Conservation (phyloP, 2,113 vertebrate species). For the Electrona antarctica region DNA sequence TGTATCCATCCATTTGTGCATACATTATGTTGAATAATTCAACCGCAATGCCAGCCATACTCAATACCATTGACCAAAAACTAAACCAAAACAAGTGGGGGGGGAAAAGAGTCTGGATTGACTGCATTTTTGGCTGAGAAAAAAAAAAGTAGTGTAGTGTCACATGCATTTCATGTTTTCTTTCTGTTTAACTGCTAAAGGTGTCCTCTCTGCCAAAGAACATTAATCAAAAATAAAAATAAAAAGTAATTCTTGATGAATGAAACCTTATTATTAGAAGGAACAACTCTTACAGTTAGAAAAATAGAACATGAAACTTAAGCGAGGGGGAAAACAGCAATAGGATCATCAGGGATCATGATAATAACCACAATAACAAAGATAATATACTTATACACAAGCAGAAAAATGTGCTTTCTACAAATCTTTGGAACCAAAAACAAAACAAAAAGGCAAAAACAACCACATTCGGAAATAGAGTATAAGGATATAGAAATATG, state of each 20-base stretch:
- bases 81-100: slow-evolving; percentile 17
- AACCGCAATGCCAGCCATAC: slow-evolving; percentile 40
- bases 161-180: slow-evolving; percentile 44
- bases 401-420: slow-evolving; percentile 78
- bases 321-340: slow-evolving; percentile 62
- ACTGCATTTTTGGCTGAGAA: slow-evolving; percentile 26
- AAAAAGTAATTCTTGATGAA: neutral
- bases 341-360: slow-evolving; percentile 60
- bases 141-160: slow-evolving; percentile 39
- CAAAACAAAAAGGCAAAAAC: slow-evolving; percentile 57
- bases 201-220: slow-evolving; percentile 25
- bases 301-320: slow-evolving; percentile 34
- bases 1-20: slow-evolving; percentile 34
- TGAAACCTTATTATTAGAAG: slow-evolving; percentile 48
- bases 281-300: slow-evolving; percentile 46
- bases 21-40: slow-evolving; percentile 38
- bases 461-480: slow-evolving; percentile 72
- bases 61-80: slow-evolving; percentile 32
- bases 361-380: slow-evolving; percentile 66
- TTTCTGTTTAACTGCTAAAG: slow-evolving; percentile 12
- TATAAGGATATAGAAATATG: slow-evolving; percentile 76
- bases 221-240: slow-evolving; percentile 24
- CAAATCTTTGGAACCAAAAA: slow-evolving; percentile 80
- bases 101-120: neutral
- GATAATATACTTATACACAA: slow-evolving; percentile 74